Evolutionary conservation across 2,888 invertebrate genomes (phyloP).

Genomic region (Junonia oenone): DNA sequence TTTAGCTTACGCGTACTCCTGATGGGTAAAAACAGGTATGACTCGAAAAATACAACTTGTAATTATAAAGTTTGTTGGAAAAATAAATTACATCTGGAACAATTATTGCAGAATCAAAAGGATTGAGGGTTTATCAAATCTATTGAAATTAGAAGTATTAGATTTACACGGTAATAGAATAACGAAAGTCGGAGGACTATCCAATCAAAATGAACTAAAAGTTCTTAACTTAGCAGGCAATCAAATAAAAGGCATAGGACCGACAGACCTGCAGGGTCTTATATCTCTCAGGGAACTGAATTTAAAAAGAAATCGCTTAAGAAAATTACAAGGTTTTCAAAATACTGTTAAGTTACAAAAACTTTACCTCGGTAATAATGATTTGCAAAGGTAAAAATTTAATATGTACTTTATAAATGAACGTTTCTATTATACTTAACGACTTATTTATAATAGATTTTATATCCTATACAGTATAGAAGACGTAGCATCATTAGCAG

Average conservation of each 20-base stretch:
- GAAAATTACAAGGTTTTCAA: slow-evolving; percentile 89
- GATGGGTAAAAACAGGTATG: slow-evolving; percentile 93
- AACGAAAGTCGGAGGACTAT: slow-evolving; percentile 84
- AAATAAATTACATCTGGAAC: background rate
- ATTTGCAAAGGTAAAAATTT: slow-evolving; percentile 81
- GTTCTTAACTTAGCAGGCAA: slow-evolving; percentile 96
- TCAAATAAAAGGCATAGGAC: slow-evolving; percentile 87
- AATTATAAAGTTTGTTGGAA: background rate
- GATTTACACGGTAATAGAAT: slow-evolving; percentile 97
- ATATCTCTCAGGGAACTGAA: slow-evolving; percentile 91
- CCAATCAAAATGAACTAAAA: slow-evolving; percentile 86
- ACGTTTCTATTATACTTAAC: no score
- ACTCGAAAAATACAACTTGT: background rate
- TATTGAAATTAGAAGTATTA: slow-evolving; percentile 90
- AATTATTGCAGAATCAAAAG: slow-evolving; percentile 82
- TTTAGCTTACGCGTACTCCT: slow-evolving; percentile 90
- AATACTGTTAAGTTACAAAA: slow-evolving; percentile 87
- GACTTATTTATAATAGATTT: no score
- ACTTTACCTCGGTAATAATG: slow-evolving; percentile 91
- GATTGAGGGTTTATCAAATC: slow-evolving; percentile 86
- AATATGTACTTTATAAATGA: no score
- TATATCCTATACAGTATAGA: slow-evolving; percentile 85
- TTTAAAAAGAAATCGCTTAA: slow-evolving; percentile 90
- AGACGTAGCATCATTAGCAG: slow-evolving; percentile 90
- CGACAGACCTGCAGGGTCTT: slow-evolving; percentile 88